Conservation (phyloP, 2,888 invertebrate genomes). For the Synanthedon andrenaeformis region DNA sequence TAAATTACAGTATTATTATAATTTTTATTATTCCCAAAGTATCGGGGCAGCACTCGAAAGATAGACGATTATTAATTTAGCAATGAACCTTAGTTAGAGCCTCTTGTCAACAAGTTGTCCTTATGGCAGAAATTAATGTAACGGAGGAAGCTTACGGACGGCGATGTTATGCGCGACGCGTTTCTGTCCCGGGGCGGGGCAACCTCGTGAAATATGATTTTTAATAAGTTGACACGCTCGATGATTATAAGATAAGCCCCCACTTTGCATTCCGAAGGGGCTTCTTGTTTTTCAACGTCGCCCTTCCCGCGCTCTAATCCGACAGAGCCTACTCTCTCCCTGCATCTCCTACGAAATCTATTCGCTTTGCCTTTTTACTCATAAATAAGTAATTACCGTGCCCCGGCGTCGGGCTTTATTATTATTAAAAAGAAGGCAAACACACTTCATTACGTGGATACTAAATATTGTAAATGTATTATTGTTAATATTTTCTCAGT, state of each 20-base stretch:
- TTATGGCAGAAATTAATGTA: conserved; percentile 36
- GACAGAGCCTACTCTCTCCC: conserved; percentile 36
- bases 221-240: conserved; percentile 71
- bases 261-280: conserved; percentile 66
- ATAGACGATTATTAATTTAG: conserved; percentile 21
- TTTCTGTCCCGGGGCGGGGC: conserved; percentile 23
- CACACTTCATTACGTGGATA: too few relatives aligned
- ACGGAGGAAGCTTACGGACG: conserved; percentile 10
- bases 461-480: too few relatives aligned
- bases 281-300: conserved; percentile 53
- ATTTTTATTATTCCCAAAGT: too few relatives aligned
- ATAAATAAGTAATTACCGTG: neutral
- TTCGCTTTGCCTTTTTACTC: neutral
- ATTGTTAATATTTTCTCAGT: too few relatives aligned
- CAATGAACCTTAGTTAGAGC: conserved; percentile 22
- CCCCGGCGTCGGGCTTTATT: neutral
- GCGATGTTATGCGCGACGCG: conserved; percentile 45
- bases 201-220: conserved; percentile 68
- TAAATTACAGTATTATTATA: too few relatives aligned
- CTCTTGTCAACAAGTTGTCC: conserved; percentile 30
- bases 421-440: too few relatives aligned
- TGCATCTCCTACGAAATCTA: conserved; percentile 3
- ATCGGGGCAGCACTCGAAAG: neutral
- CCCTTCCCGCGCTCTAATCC: conserved; percentile 44
- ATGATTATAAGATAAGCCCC: conserved; percentile 70